These are phyloP conservation scores for Zele albiditarsus DNA, from an alignment of 2,888 invertebrate genomes.

Conservation along the genomic window DNA sequence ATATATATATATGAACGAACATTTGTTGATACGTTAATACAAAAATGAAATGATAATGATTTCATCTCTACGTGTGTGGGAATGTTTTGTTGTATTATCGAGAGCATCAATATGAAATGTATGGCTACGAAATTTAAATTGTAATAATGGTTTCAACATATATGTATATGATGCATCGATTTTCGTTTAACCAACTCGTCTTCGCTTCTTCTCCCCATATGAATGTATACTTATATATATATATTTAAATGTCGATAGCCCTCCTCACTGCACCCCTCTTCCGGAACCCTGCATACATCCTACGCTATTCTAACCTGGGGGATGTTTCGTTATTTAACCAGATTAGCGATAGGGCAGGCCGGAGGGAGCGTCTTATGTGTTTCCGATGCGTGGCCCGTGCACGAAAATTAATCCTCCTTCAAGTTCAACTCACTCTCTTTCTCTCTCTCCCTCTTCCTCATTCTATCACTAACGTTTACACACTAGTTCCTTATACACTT, in stretches of 20 bases:
- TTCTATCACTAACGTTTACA: neutral
- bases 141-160: neutral
- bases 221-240: slow-evolving; percentile 22
- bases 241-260: neutral
- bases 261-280: slow-evolving; percentile 42
- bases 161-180: slow-evolving; percentile 62
- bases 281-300: slow-evolving; percentile 40
- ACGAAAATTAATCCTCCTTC: slow-evolving; percentile 66
- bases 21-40: neutral
- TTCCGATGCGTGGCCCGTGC: slow-evolving; percentile 62
- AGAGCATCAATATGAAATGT: too few relatives aligned
- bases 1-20: slow-evolving; percentile 8
- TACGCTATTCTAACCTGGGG: slow-evolving; percentile 51
- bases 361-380: slow-evolving; percentile 67
- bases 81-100: too few relatives aligned
- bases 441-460: neutral
- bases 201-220: slow-evolving; percentile 41
- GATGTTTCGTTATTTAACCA: slow-evolving; percentile 73
- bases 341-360: slow-evolving; percentile 69
- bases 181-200: slow-evolving; percentile 66
- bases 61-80: too few relatives aligned
- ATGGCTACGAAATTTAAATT: neutral
- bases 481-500: neutral
- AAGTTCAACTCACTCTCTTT: slow-evolving; percentile 45
- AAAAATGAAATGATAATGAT: too few relatives aligned